Percentiles rank a stretch among this genome's conserved stretches.
These are phyloP conservation scores for Ondatra zibethicus DNA, from an alignment of 2,113 vertebrate species.

Conservation along the genomic window DNA sequence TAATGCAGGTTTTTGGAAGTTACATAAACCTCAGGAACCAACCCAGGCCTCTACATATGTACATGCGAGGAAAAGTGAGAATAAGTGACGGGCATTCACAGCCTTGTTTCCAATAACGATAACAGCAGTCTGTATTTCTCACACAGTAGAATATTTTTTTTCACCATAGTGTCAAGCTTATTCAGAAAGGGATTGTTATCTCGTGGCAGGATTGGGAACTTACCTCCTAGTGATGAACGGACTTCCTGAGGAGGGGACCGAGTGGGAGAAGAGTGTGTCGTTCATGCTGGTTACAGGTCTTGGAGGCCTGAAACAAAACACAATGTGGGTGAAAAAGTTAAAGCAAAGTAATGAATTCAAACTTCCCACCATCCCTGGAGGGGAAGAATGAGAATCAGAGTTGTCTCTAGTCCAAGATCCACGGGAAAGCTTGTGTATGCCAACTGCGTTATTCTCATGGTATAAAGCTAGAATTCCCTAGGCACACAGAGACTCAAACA, in stretches of 20 bases:
- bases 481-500: not conserved
- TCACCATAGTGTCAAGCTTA: constrained; percentile 16
- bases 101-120: constrained; percentile 1
- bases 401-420: not conserved
- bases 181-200: not conserved
- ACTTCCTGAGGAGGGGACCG: constrained; percentile 97
- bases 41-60: not conserved
- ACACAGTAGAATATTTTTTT: constrained; percentile 11
- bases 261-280: constrained; percentile 95
- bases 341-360: not conserved
- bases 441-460: not conserved
- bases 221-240: constrained; percentile 98
- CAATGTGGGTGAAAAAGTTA: not conserved
- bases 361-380: not conserved
- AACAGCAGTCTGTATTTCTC: not conserved
- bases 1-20: constrained; percentile 23
- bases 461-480: not conserved
- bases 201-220: constrained; percentile 81
- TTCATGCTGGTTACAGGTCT: constrained; percentile 97
- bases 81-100: not conserved
- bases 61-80: constrained; percentile 20
- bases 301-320: constrained; percentile 91
- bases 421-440: not conserved
- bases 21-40: not conserved
- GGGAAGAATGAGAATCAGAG: not conserved